Evolutionary conservation across 1,140 invertebrate genomes (phyloP).

Genomic region (Triops longicaudatus): DNA sequence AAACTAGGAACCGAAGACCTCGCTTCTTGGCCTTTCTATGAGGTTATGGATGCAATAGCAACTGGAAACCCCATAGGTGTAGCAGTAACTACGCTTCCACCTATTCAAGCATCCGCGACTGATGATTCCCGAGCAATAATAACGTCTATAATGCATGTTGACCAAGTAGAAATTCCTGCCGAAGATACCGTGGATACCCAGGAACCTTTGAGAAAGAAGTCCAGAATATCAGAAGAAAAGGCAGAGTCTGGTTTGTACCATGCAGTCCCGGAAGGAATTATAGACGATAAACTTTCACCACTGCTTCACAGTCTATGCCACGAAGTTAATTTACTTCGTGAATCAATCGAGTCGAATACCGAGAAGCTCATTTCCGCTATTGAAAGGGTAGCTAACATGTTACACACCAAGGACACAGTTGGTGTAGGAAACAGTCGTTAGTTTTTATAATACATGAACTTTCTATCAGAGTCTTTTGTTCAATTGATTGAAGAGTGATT

Average conservation of each 20-base stretch:
- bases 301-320: background rate
- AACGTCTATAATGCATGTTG: background rate
- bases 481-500: too few species aligned
- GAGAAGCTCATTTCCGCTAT: background rate
- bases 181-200: background rate
- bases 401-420: background rate
- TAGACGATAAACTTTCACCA: background rate
- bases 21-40: conserved; percentile 23
- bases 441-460: background rate
- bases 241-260: background rate
- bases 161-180: background rate
- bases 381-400: background rate
- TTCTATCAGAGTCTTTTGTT: too few species aligned
- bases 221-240: background rate
- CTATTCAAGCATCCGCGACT: background rate
- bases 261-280: background rate
- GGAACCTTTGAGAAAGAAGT: background rate
- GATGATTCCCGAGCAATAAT: background rate
- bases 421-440: background rate
- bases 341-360: background rate
- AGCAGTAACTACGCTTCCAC: background rate
- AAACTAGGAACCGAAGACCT: conserved; percentile 21
- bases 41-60: conserved; percentile 26
- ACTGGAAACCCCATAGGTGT: conserved; percentile 21
- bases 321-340: background rate